These are phyloP conservation scores for Ictalurus furcatus DNA, from an alignment of 2,113 vertebrate genomes.

Conservation along the genomic window DNA sequence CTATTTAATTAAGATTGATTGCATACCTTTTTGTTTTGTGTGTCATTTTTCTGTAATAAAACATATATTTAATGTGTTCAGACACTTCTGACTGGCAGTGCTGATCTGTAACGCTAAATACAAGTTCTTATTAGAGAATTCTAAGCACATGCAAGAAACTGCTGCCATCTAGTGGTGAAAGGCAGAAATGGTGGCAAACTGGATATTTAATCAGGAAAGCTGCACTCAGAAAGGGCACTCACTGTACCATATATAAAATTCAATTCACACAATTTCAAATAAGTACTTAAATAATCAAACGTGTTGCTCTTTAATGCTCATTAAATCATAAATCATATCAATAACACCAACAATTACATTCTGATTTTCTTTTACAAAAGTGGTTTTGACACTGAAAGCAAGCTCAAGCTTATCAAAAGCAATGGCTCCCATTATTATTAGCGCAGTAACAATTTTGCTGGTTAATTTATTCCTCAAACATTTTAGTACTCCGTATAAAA, in stretches of 20 bases:
- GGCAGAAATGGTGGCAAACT: background rate
- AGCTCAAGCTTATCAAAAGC: background rate
- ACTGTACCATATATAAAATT: background rate
- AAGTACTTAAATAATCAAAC: background rate
- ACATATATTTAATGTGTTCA: background rate
- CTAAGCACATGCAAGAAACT: constrained; percentile 44
- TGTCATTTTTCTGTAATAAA: background rate
- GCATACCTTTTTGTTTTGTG: background rate
- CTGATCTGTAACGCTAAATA: background rate
- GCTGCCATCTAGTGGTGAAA: constrained; percentile 64
- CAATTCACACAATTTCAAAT: background rate
- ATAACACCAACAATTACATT: constrained; percentile 37
- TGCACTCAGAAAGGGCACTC: background rate
- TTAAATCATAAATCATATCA: constrained; percentile 45
- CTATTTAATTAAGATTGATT: background rate
- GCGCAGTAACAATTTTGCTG: constrained; percentile 33
- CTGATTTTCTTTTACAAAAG: constrained; percentile 45
- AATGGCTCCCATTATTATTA: constrained; percentile 7
- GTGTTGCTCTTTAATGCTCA: constrained; percentile 61
- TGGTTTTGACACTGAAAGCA: constrained; percentile 39
- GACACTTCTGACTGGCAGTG: background rate
- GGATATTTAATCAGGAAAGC: background rate
- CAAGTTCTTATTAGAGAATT: background rate
- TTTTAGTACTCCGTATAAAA: constrained; percentile 25
- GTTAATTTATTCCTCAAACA: constrained; percentile 9